These are phyloP conservation scores for Sebastes kiyomatsui DNA, from an alignment of 2,797 vertebrate genomes.

Conservation along the genomic window DNA sequence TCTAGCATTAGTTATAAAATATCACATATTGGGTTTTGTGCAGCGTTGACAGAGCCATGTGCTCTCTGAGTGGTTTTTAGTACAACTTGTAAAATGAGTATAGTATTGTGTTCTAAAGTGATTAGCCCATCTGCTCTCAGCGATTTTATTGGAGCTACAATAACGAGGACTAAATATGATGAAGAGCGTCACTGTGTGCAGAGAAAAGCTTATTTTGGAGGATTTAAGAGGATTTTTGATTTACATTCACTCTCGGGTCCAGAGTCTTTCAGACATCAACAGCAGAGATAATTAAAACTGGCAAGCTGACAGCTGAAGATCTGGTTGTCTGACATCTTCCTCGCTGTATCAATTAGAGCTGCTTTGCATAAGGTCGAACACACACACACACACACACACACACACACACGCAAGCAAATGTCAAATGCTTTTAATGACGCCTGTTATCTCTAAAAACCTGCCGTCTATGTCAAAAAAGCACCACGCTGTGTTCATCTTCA, in stretches of 20 bases:
- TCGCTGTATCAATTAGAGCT: slow-evolving; percentile 16
- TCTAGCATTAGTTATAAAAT: neutral
- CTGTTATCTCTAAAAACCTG: slow-evolving; percentile 11
- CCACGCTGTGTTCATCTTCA: neutral
- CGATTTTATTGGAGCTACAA: neutral
- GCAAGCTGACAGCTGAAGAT: slow-evolving; percentile 16
- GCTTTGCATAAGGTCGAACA: slow-evolving; percentile 8
- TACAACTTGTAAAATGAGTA: too few species aligned
- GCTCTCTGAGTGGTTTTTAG: neutral
- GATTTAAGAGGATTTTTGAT: neutral
- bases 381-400: neutral
- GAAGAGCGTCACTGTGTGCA: neutral
- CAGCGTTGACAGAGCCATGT: neutral
- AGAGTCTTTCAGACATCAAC: neutral
- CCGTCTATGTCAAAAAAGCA: neutral
- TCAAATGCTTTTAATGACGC: slow-evolving; percentile 13
- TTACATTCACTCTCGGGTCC: neutral
- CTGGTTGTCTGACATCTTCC: slow-evolving; percentile 2
- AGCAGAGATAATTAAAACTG: slow-evolving; percentile 12
- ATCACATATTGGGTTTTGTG: neutral
- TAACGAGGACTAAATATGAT: neutral
- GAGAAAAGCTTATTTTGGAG: too few species aligned
- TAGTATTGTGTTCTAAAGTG: neutral
- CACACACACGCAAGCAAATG: neutral
- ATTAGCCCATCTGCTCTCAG: neutral